These are phyloP conservation scores for Phalangium opilio DNA, from an alignment of 2,888 invertebrate species.

Conservation along the genomic window DNA sequence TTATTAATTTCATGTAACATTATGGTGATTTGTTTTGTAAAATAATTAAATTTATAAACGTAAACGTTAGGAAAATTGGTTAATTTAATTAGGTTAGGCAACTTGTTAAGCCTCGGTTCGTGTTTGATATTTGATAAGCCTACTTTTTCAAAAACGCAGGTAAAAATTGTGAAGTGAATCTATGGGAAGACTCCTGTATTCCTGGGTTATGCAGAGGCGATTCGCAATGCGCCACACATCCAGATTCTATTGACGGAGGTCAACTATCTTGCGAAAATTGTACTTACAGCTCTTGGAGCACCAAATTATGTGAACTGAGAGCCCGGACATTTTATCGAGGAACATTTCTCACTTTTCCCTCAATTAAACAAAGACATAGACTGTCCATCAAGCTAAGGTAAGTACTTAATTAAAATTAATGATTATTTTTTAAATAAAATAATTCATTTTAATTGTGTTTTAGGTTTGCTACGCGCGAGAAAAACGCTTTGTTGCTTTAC, in stretches of 20 bases:
- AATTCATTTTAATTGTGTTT: too few species aligned
- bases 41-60: too few species aligned
- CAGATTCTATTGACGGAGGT: constrained; percentile 38
- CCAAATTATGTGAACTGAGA: constrained; percentile 61
- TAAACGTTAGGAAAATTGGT: too few species aligned
- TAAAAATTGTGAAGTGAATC: constrained; percentile 60
- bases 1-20: too few species aligned
- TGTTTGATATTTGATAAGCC: too few species aligned
- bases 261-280: constrained; percentile 68
- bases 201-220: constrained; percentile 53
- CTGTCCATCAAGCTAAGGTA: constrained; percentile 35
- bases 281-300: constrained; percentile 46
- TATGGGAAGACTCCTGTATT: constrained; percentile 41
- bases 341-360: constrained; percentile 80
- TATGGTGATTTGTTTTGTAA: too few species aligned
- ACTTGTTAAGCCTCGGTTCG: too few species aligned
- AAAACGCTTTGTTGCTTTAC: constrained; percentile 72
- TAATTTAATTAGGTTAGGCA: too few species aligned
- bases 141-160: too few species aligned
- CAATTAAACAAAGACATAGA: constrained; percentile 70
- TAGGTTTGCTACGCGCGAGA: constrained; percentile 71
- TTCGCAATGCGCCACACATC: constrained; percentile 45
- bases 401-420: too few species aligned
- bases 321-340: constrained; percentile 65
- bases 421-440: too few species aligned